Evolutionary conservation across 2,888 invertebrate genomes (phyloP).

Genomic region (Eutolmus rufibarbis): DNA sequence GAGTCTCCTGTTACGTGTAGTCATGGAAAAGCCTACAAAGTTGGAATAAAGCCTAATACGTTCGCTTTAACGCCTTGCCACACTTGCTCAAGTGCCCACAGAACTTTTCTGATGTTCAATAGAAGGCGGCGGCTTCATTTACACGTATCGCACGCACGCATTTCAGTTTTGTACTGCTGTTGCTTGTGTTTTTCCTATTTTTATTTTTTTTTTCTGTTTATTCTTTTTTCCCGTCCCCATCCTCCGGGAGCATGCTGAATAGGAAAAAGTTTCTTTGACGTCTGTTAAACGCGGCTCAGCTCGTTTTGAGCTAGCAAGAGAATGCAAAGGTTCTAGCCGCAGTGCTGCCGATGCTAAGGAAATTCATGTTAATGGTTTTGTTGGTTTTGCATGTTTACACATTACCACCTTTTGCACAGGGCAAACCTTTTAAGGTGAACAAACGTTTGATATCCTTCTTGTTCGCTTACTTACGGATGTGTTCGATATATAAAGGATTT

Average conservation of each 20-base stretch:
- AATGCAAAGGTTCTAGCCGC: background rate
- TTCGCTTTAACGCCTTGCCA: conserved; percentile 23
- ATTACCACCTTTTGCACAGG: conserved; percentile 14
- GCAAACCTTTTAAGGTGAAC: conserved; percentile 20
- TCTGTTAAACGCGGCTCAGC: conserved; percentile 1
- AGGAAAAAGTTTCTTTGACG: background rate
- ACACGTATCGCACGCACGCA: conserved; percentile 12
- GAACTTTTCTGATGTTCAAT: conserved; percentile 32
- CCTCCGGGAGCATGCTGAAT: background rate
- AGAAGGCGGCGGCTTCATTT: conserved; percentile 14
- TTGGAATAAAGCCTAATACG: background rate
- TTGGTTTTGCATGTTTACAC: conserved; percentile 6
- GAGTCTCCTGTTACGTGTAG: background rate
- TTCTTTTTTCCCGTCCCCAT: background rate
- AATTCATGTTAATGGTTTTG: conserved; percentile 29
- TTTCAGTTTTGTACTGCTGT: background rate
- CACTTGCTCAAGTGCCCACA: conserved; percentile 23
- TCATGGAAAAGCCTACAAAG: background rate
- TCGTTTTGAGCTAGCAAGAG: background rate
- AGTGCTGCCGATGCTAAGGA: conserved; percentile 7
- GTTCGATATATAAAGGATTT: background rate
- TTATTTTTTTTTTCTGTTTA: background rate
- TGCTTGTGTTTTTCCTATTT: background rate
- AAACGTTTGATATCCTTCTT: conserved; percentile 23
- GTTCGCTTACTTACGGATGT: background rate